Evolutionary conservation across 2,113 vertebrate species (phyloP).

Genomic region (Amphilophus citrinellus): DNA sequence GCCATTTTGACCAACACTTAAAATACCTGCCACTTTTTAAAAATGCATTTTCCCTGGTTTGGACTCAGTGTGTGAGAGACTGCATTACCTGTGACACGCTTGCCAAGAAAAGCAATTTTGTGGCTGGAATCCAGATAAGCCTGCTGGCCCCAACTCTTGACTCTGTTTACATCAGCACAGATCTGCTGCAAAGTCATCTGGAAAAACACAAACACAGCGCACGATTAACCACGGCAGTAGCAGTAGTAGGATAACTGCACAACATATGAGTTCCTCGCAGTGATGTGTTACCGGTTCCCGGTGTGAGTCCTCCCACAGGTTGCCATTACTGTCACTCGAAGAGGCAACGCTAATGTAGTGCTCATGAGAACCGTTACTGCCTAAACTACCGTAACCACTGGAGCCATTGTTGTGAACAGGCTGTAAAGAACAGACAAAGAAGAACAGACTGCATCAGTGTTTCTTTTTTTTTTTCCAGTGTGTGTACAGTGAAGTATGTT

Average conservation of each 20-base stretch:
- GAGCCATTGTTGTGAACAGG: slow-evolving; percentile 88
- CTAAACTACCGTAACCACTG: slow-evolving; percentile 89
- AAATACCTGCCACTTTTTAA: not conserved
- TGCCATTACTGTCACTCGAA: slow-evolving; percentile 88
- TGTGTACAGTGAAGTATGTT: not conserved
- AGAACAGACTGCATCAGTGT: not conserved
- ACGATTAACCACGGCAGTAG: not conserved
- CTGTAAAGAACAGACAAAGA: slow-evolving; percentile 65
- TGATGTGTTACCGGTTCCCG: slow-evolving; percentile 73
- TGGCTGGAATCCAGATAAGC: slow-evolving; percentile 81
- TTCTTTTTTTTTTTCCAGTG: not conserved
- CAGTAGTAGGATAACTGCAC: not conserved
- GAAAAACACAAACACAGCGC: slow-evolving; percentile 3
- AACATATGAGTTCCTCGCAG: not conserved
- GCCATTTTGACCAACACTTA: not conserved
- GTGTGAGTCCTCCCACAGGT: slow-evolving; percentile 81
- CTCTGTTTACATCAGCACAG: slow-evolving; percentile 85
- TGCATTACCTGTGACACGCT: slow-evolving; percentile 65
- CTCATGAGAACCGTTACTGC: slow-evolving; percentile 89
- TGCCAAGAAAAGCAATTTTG: slow-evolving; percentile 60
- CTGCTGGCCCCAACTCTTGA: slow-evolving; percentile 86
- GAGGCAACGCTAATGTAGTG: slow-evolving; percentile 86
- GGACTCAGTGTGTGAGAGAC: not conserved
- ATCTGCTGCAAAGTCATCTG: slow-evolving; percentile 88
- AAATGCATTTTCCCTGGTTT: not conserved